Evolutionary conservation across 2,888 invertebrate species (phyloP), one percentile per base, ranked within the genome.

Genomic region (Lithodes maja): DNA sequence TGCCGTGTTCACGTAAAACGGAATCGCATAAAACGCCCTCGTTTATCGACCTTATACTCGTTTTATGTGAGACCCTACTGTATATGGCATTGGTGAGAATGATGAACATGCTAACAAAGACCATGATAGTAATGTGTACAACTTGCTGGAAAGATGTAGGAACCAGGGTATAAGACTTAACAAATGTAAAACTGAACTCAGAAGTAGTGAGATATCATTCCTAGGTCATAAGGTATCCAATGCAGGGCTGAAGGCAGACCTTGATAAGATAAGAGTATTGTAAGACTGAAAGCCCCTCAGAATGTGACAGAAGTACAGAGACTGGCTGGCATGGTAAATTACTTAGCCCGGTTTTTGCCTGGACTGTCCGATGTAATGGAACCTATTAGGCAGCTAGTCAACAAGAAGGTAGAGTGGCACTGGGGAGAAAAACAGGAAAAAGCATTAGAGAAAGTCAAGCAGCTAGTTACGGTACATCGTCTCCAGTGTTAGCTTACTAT

Each of bases 401-500:
- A 71, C 12, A 83, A 71, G 50, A n/a, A 83, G 52, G 50, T 71
- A 68, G 17, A 68, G 17, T 79, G 52, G 79, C 50, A 79, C 53
- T 83, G 69, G 50, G 68, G 61, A 2, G 17, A 7, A 69, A 33
- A 12, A 5, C 83, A 83, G 53, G 52, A 12, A 9, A 68, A 83
- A 83, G 33, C 74, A 53, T 71, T 83, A 50, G 7, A 12, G 7
- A 68, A n/a, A 15, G 50, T 83, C 52, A 71, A 83, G n/a, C 15
- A 83, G 3, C n/a, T 83, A 2, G 71, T 83, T 50, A 71, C n/a
- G n/a, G n/a, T n/a, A n/a, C 50, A 1, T 61, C 55, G 15, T 69
- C 69, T 50, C 83, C 83, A 52, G 71, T 71, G 33, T 71, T 83
- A 3, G 69, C 50, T 7, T 83, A 50, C 83, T 83, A 61, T 50